Percentiles rank a stretch among this genome's conserved stretches.
phyloP scores from a whole-genome alignment of 2,888 invertebrate genomes.

The Folsomia manolachei region DNA sequence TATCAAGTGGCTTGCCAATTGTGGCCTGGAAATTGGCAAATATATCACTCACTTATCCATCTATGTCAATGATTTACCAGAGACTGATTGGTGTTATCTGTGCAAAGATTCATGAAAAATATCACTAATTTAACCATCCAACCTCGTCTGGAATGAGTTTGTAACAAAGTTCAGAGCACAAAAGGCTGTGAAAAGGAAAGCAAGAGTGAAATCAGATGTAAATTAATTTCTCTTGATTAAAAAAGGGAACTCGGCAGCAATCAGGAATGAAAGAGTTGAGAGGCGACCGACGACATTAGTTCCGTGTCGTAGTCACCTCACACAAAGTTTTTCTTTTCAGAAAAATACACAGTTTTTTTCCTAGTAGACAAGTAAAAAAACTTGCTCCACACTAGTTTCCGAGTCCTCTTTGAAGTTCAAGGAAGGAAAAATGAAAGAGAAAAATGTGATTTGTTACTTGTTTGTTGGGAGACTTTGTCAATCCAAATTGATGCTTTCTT shows the following conservation, averaged over 20 bases:
- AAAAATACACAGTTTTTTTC: too few species aligned
- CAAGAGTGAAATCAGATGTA: conserved; percentile 15
- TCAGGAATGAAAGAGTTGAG: not conserved
- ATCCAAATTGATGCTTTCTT: conserved; percentile 11
- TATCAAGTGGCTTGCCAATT: too few species aligned
- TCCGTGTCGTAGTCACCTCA: not conserved
- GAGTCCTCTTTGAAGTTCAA: conserved; percentile 11
- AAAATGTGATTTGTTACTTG: conserved; percentile 5
- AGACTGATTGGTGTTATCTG: too few species aligned
- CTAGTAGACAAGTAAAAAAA: too few species aligned
- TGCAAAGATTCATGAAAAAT: too few species aligned
- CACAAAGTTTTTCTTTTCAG: too few species aligned
- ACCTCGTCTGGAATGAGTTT: too few species aligned
- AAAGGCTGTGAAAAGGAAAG: not conserved
- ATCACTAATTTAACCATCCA: too few species aligned
- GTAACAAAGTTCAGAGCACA: not conserved
- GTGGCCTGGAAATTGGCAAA: too few species aligned
- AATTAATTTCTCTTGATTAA: conserved; percentile 24
- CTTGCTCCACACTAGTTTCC: not conserved
- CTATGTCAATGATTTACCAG: too few species aligned
- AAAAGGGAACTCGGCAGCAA: conserved; percentile 10
- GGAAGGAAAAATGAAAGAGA: not conserved
- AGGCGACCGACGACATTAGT: not conserved
- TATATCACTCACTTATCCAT: too few species aligned
- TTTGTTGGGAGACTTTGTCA: conserved; percentile 8